Evolutionary conservation across 2,797 vertebrate species (phyloP), one percentile per base, ranked within the genome.

Genomic region (Sciurus vulgaris): DNA sequence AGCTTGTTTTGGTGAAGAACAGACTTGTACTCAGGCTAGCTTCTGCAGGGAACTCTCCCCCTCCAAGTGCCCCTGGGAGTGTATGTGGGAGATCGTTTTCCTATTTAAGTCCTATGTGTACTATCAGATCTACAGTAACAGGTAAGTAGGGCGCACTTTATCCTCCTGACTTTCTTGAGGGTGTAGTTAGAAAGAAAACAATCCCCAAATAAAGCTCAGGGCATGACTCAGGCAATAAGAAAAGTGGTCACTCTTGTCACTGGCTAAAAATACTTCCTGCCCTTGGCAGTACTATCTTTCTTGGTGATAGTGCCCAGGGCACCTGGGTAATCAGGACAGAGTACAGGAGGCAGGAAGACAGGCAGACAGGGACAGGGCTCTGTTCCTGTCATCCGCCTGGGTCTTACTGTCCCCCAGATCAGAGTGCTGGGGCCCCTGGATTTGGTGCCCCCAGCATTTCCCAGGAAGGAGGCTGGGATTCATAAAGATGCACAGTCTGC

Each of bases 241-340:
- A 87, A 95, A 96, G 96, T n/a, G 82, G 81, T 69, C 22, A 3
- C 84, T 73, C 69, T 20, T 77, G 95, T 97, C 97, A 97, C 79
- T 26, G 51, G 69, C 94, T 98, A 98, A 98, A 98, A 98, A 98
- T 98, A 98, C n/a, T 61, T 91, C 70, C 77, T 93, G 82, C 54
- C 73, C 56, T 97, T 97, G 88, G 77, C 96, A 90, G 41, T n/a
- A 56, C 90, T 44, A 14, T 51, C 20, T 12, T 86, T n/a, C 94
- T 95, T 85, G 63, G 74, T 41, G 81, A 72, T 38, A 44, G 89
- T 47, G 69, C 59, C 15, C 35, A 30, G 44, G 86, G 70, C n/a
- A 65, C 91, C 87, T 95, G 86, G 70, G 63, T 67, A 70, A 88
- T 5, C 65, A 79, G 94, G 72, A 44, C 51, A 63, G 85, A 92